Evolutionary conservation across 2,113 vertebrate species (phyloP), one percentile per base, ranked within the genome.

Genomic region (Labrus mixtus): DNA sequence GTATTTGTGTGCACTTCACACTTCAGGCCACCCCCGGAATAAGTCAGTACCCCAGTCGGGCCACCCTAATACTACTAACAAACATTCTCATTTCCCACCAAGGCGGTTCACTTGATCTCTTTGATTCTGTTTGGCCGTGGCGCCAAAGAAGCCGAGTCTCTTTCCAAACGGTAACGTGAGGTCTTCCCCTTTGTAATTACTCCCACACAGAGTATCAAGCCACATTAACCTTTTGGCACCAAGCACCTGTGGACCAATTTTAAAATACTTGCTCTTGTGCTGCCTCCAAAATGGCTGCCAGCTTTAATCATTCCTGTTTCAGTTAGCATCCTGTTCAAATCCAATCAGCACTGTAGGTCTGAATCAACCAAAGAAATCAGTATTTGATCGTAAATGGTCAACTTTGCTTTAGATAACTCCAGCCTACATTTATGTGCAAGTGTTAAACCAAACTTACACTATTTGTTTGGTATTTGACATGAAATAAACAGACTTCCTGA

Each of bases 221-320:
- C 59, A 81, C 84, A 86, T 92, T 89, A 93, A 92, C 90, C 90
- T 88, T 86, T 87, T 88, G 81, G 41, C 86, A 75, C 2, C n/a
- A n/a, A 66, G 55, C 80, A 87, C 80, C 60, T 63, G 59, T 75
- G 68, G 57, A 59, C 63, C 71, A 67, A 22, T 76, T 84, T 82
- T 70, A 85, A 87, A 88, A 85, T 76, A 77, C 51, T 54, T 12
- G 36, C 56, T 81, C n/a, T 50, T 66, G 69, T 73, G 23, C 81
- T 57, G 70, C 63, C 50, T 78, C 72, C 53, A 63, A 54, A 81
- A 57, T 73, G 37, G 80, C 29, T 69, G 62, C 57, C 71, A 68
- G 68, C 69, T 29, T 29, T 84, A 53, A 69, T 83, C 79, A 43
- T 73, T 69, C 41, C 6, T 12, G 11, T 53, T 58, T 63, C 69